Base-by-base conservation (phyloP, 2,797 vertebrate genomes). In the Neosalanx taihuensis region DNA sequence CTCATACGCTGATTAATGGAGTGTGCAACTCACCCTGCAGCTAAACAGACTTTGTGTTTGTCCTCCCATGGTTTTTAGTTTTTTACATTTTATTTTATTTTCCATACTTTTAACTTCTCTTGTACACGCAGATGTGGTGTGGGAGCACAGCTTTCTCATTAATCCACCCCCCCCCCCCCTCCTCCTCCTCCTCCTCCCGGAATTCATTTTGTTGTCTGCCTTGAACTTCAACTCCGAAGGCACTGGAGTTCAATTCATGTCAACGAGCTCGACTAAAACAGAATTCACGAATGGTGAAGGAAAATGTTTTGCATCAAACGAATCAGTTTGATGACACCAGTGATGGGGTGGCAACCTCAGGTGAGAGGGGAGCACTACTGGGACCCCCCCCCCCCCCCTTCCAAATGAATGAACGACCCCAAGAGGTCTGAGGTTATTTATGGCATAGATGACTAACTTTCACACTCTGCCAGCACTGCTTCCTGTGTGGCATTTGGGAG, bases 81-180 rank as follows among this genome's bases (percentile, higher is more conserved):
- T 26, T 26, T 26, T 26, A 26, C 1, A 26, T 26, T 37, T 9
- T 37, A 0, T 37, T 9, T 7, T 37, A 6, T 37, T 37, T 37
- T 37, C 7, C 23, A 26, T 68, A 12, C 35, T 37, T 23, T 35
- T 6, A 20, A 41, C 41, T 33, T 20, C 15, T 31, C 49, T 69
- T n/a, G 62, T 51, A 13, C n/a, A 26, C 61, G 49, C 60, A 74
- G 60, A 64, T 70, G 73, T 74, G 53, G 41, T 29, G 49, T 51
- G n/a, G 20, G n/a, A 18, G 41, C 70, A 37, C 62, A 26, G 18
- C 37, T 56, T 53, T 33, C 29, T 59, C 23, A 37, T 70, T 64
- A 41, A 18, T 69, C 30, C 46, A 15, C 29, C 60, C 60, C 23
- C 67, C 20, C 51, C 1, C 29, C 60, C 60, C 23, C 67, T 35